Evolutionary conservation across 2,113 vertebrate genomes (phyloP).

Genomic region (Blennius ocellaris): DNA sequence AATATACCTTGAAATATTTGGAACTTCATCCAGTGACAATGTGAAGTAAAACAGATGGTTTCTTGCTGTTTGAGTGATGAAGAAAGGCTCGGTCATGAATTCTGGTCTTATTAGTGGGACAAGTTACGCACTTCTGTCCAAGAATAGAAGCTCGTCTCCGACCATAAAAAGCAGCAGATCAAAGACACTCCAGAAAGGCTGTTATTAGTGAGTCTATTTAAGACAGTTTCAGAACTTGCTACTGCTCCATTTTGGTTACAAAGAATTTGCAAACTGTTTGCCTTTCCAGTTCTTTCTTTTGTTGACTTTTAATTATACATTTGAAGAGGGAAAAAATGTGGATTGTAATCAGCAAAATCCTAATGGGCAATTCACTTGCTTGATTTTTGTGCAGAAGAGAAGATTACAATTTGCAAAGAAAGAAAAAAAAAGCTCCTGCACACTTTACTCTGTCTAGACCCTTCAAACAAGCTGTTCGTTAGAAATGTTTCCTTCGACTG

Average conservation of each 20-base stretch:
- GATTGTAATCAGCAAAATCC: neutral
- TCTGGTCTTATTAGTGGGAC: neutral
- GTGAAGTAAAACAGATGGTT: neutral
- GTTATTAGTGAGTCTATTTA: slow-evolving; percentile 42
- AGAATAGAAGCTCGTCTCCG: slow-evolving; percentile 25
- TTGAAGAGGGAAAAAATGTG: neutral
- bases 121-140: slow-evolving; percentile 23
- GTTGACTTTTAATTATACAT: neutral
- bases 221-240: neutral
- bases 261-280: slow-evolving; percentile 2
- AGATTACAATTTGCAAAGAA: neutral
- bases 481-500: neutral
- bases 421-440: neutral
- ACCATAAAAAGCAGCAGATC: slow-evolving; percentile 45
- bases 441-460: neutral
- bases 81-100: slow-evolving; percentile 5
- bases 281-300: neutral
- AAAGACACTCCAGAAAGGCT: slow-evolving; percentile 40
- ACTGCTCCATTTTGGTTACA: neutral
- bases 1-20: too few relatives aligned
- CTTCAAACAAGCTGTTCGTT: neutral
- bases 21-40: neutral
- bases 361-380: neutral
- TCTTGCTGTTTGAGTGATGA: neutral
- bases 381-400: neutral